A percentile compares a stretch with the other conserved stretches of the same genome.
These are phyloP conservation scores for Dasyprocta punctata DNA, from an alignment of 2,113 vertebrate species.

Conservation along the genomic window DNA sequence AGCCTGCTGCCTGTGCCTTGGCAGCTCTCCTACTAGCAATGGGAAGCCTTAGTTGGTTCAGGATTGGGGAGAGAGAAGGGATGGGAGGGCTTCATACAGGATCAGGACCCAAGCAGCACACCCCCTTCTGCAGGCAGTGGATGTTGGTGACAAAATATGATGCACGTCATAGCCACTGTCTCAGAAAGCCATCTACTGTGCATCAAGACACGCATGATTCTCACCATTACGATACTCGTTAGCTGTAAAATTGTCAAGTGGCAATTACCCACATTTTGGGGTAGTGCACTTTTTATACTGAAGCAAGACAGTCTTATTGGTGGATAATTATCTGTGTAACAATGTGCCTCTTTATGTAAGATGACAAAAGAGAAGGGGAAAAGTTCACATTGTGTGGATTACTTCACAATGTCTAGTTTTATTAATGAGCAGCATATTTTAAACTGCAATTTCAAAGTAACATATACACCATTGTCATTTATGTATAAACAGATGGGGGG, in stretches of 20 bases:
- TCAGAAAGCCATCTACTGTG: rapidly evolving
- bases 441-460: background rate
- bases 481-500: background rate
- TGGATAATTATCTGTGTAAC: background rate
- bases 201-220: rapidly evolving
- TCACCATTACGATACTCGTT: background rate
- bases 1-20: rapidly evolving
- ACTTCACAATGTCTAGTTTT: background rate
- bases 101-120: background rate
- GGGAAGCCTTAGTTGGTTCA: background rate
- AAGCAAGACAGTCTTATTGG: background rate
- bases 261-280: background rate
- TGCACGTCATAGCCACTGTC: background rate
- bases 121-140: rapidly evolving
- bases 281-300: too few relatives aligned
- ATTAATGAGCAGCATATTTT: background rate
- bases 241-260: background rate
- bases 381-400: background rate
- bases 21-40: background rate
- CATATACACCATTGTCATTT: background rate
- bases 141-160: rapidly evolving
- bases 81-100: background rate
- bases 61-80: too few relatives aligned
- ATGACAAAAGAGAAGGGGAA: background rate
- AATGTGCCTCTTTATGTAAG: background rate